Percentiles rank a stretch among this genome's conserved stretches.
Evolutionary conservation across 2,797 vertebrate genomes (phyloP).

Genomic region (Hemibagrus guttatus): DNA sequence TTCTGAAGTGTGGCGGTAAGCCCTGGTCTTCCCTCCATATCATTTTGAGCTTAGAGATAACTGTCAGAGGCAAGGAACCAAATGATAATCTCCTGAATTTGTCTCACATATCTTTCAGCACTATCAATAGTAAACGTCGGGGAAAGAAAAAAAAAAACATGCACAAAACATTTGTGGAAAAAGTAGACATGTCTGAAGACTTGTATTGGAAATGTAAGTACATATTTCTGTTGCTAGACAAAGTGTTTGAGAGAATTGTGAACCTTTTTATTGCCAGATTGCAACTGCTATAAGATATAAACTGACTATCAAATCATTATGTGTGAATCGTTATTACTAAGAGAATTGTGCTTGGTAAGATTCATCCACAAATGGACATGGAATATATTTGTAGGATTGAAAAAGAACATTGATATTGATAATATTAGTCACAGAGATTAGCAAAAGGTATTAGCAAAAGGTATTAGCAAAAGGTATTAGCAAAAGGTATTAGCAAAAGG

Average conservation of each 20-base stretch:
- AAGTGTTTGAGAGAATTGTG: constrained; percentile 81
- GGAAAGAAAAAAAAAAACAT: constrained; percentile 54
- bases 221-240: constrained; percentile 77
- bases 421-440: neutral
- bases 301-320: constrained; percentile 69
- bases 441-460: too few relatives aligned
- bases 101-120: constrained; percentile 67
- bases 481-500: too few relatives aligned
- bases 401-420: neutral
- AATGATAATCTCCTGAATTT: constrained; percentile 63
- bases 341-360: neutral
- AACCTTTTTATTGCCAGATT: constrained; percentile 81
- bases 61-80: constrained; percentile 69
- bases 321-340: constrained; percentile 48
- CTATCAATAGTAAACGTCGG: constrained; percentile 67
- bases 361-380: neutral
- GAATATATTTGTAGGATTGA: neutral
- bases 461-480: too few relatives aligned
- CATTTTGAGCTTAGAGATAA: constrained; percentile 72
- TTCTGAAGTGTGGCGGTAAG: constrained; percentile 59
- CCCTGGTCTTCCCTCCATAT: constrained; percentile 72
- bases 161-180: constrained; percentile 75
- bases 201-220: constrained; percentile 74
- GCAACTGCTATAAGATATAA: constrained; percentile 83
- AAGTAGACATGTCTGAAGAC: constrained; percentile 72